Conservation (phyloP, 2,888 invertebrate genomes). For the Alloscopus bannaensis region DNA sequence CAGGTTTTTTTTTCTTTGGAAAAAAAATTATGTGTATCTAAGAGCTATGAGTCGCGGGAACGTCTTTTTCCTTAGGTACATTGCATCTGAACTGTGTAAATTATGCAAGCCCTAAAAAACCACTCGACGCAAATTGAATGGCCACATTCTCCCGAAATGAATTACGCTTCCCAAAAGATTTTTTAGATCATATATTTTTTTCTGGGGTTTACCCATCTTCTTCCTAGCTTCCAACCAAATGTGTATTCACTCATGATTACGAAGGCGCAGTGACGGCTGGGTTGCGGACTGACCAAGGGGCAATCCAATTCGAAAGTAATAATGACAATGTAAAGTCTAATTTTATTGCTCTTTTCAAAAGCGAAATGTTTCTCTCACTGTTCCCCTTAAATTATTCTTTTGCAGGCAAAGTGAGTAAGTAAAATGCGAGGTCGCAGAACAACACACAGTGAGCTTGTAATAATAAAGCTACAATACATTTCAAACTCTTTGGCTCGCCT, state of each 20-base stretch:
- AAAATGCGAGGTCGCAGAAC: conserved; percentile 27
- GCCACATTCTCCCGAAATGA: conserved; percentile 38
- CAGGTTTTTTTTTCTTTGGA: conserved; percentile 11
- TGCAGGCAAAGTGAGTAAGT: conserved; percentile 9
- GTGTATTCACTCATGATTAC: too few species aligned
- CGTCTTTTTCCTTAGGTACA: too few species aligned
- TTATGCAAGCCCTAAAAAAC: too few species aligned
- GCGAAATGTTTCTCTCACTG: conserved; percentile 14
- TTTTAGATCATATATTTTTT: conserved; percentile 26
- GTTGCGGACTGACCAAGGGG: conserved; percentile 30
- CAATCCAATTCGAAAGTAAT: conserved; percentile 45
- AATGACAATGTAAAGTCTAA: conserved; percentile 49
- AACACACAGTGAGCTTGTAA: conserved; percentile 11
- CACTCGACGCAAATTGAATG: conserved; percentile 6
- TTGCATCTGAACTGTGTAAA: too few species aligned
- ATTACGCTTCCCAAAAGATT: conserved; percentile 13
- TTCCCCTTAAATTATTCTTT: background rate
- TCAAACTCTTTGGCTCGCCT: conserved; percentile 8
- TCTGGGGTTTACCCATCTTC: conserved; percentile 12
- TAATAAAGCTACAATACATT: background rate
- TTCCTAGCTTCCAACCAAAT: too few species aligned
- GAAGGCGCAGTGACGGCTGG: too few species aligned
- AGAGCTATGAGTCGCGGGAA: too few species aligned
- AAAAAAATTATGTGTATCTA: background rate
- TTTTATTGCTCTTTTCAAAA: conserved; percentile 41